Percentiles rank a stretch among this genome's conserved stretches.
phyloP scores from a whole-genome alignment of 2,113 vertebrate species.

The Anarhynchus alexandrinus region DNA sequence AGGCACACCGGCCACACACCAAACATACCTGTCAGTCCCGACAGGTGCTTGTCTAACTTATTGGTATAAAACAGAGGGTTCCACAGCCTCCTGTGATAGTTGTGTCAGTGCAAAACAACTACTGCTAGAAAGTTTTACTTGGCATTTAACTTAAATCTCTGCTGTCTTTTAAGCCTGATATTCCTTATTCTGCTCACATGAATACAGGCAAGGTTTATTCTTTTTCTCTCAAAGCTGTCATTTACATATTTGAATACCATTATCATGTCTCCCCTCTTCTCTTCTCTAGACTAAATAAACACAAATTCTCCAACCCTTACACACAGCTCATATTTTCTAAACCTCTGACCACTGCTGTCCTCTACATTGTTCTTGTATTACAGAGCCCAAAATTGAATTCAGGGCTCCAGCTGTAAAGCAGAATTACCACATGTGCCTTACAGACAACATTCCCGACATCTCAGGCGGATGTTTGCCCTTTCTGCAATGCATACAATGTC shows the following conservation, averaged over 20 bases:
- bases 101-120: not conserved
- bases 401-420: not conserved
- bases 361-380: not conserved
- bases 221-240: not conserved
- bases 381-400: not conserved
- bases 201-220: not conserved
- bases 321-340: not conserved
- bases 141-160: not conserved
- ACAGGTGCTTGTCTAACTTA: not conserved
- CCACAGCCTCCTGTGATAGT: not conserved
- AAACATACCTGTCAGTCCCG: not conserved
- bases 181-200: not conserved
- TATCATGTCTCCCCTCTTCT: not conserved
- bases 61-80: not conserved
- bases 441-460: not conserved
- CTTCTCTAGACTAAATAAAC: not conserved
- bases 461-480: not conserved
- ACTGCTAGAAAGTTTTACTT: not conserved
- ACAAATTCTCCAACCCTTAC: not conserved
- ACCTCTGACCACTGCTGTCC: not conserved
- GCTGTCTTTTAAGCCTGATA: not conserved
- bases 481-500: not conserved
- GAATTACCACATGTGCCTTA: not conserved
- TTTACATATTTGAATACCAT: not conserved
- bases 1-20: not conserved